These are phyloP conservation scores for Abramis brama DNA, from an alignment of 2,113 vertebrate species.

Conservation along the genomic window DNA sequence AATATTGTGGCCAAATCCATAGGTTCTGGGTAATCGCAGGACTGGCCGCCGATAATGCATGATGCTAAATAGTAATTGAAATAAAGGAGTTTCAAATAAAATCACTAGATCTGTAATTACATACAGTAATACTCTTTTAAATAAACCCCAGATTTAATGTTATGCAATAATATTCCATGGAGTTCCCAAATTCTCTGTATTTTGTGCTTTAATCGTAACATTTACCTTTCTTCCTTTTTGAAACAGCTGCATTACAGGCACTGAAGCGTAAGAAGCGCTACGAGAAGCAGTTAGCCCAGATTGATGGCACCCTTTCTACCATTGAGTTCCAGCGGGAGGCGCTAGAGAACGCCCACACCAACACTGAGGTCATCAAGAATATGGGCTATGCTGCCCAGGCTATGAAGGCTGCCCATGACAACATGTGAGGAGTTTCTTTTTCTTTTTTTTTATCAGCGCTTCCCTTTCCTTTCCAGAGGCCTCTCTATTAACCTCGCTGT, in stretches of 20 bases:
- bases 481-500: background rate
- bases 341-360: constrained; percentile 98
- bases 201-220: background rate
- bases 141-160: background rate
- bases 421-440: constrained; percentile 82
- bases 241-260: constrained; percentile 90
- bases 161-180: background rate
- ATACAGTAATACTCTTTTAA: background rate
- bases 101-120: background rate
- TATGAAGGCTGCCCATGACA: constrained; percentile 96
- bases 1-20: background rate
- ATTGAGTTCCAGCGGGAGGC: constrained; percentile 98
- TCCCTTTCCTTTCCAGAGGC: background rate
- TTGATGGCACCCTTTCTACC: constrained; percentile 93
- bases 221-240: constrained; percentile 10
- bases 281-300: constrained; percentile 95
- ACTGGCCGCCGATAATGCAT: background rate
- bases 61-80: background rate
- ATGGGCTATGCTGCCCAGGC: constrained; percentile 96
- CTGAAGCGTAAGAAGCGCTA: constrained; percentile 97
- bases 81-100: background rate
- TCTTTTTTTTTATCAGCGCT: constrained; percentile 13
- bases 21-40: background rate
- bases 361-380: constrained; percentile 98
- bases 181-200: background rate